Percentiles rank a stretch among this genome's conserved stretches.
phyloP scores from a whole-genome alignment of 2,113 vertebrate genomes.

The Lathamus discolor region DNA sequence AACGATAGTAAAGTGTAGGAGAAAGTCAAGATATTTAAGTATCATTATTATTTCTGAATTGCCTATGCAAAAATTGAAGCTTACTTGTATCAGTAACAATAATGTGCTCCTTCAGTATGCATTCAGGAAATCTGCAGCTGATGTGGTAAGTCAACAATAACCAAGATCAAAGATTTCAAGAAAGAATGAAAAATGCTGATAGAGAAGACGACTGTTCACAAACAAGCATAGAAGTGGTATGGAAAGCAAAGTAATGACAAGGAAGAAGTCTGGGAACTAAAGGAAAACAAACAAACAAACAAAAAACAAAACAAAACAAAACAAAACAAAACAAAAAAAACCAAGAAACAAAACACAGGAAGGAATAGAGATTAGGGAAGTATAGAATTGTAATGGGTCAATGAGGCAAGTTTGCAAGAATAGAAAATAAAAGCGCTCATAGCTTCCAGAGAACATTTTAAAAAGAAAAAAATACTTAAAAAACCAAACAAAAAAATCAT shows the following conservation, averaged over 20 bases:
- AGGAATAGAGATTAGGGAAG: background rate
- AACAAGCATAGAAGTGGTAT: background rate
- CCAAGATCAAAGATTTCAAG: background rate
- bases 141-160: background rate
- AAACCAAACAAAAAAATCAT: no score
- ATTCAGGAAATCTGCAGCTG: background rate
- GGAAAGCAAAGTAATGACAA: background rate
- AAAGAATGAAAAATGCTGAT: background rate
- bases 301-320: background rate
- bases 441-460: background rate
- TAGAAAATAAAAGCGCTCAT: background rate
- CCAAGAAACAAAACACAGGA: background rate
- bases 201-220: background rate
- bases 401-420: background rate
- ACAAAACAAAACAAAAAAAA: no score
- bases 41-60: background rate
- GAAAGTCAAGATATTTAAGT: background rate
- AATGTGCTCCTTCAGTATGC: background rate
- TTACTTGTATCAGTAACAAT: background rate
- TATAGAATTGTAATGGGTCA: background rate
- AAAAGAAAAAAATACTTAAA: background rate
- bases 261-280: background rate
- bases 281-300: background rate
- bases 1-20: background rate
- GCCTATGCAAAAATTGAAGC: background rate